Base-by-base conservation (phyloP, 2,888 invertebrate genomes). In the Caenorhabditis parvicauda region DNA sequence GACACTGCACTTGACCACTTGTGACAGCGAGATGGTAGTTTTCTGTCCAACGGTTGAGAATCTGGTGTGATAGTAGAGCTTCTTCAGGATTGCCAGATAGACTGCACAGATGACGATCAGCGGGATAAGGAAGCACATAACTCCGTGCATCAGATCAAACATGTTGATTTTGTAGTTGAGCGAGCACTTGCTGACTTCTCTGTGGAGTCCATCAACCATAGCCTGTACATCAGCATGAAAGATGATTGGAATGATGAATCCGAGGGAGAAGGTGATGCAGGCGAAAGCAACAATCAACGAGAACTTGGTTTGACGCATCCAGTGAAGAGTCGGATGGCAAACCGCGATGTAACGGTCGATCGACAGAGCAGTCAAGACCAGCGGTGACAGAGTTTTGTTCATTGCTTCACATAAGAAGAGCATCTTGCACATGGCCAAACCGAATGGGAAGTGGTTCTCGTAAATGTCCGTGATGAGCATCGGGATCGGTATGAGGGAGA, bases 1-100 rank as follows among this genome's bases (percentile, higher is more conserved):
- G 7, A 77, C 76, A 28, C 77, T 75, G 60, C 77, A 76, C 39
- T 74, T 71, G 54, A 76, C 74, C 6, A 79, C 78, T 39, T 78
- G 46, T 4, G 74, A 73, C 39, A 80, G 52, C 4, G 66, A 64
- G 53, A 78, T 80, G 44, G 65, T 67, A 1, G 79, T 79, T 29
- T 71, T 64, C 46, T 71, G 43, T 7, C 77, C 76, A 22, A 77
- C 73, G 3, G 64, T 49, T 2, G 66, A 69, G 29, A 61, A 61
- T 47, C 69, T 38, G 4, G 69, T 69, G 35, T 69, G 69, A 32
- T 52, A 48, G 50, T 51, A 67, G 21, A 70, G 60, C 24, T 73
- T 70, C 21, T 64, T 53, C 2, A 79, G 66, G 19, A 79, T 80
- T 3, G 73, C 74, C 47, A 73, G 46, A 58, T 79, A 79, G 17